Evolutionary conservation across 1,140 invertebrate species (phyloP), one percentile per base, ranked within the genome.

Genomic region (Laupala kohalensis): DNA sequence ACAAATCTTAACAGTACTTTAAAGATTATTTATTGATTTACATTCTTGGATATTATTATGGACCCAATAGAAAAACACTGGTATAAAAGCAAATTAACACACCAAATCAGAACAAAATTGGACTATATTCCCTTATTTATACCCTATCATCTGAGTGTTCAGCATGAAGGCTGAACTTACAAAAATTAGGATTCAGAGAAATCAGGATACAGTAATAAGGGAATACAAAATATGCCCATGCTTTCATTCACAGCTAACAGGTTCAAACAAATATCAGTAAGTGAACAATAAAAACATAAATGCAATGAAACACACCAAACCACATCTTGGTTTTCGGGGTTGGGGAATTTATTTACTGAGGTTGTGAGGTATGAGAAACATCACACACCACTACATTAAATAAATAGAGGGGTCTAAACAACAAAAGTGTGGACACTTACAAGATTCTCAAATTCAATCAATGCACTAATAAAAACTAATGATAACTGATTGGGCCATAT

Each of bases 351-450:
- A 53, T 19, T 53, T 53, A 53, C 37, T 53, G 37, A 53, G 37
- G 37, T 19, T 53, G 37, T 53, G 37, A 53, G 37, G 37, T 53
- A 53, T 53, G 37, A 53, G 4, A 53, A 53, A 53, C 37, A 53
- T 53, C 37, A 53, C 37, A 53, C 37, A 19, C 37, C 37, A 53
- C 37, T 53, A 53, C 37, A 53, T 53, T 53, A 53, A 53, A 53
- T 13, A 53, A 53, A 53, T 67, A 27, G 25, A 15, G 19, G 69
- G 53, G 70, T 27, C 70, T 63, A 30, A 71, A 66, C 70, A 68
- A 68, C 67, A 71, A n/a, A 71, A 69, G 72, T 72, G 72, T 72
- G 72, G 68, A 72, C 72, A 72, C 67, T 72, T 72, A 72, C 72
- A 72, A 37, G 29, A 65, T 71, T 71, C 63, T 71, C 27, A 19